Evolutionary conservation across 2,113 vertebrate genomes (phyloP), one percentile per base, ranked within the genome.

Genomic region (Hippolais icterina): DNA sequence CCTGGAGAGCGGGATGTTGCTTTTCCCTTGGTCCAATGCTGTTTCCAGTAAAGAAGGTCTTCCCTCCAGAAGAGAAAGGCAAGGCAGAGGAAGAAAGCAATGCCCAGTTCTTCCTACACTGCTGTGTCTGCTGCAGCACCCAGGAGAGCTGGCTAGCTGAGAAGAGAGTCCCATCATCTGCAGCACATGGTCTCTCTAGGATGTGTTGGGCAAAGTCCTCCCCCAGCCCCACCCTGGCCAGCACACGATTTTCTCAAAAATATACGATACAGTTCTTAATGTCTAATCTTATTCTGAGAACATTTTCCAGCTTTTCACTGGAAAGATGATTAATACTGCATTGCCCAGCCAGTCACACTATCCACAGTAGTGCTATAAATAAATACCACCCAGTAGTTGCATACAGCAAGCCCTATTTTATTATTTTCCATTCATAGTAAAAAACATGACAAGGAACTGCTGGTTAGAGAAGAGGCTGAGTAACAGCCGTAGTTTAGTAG

Each of bases 401-500:
- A 84, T 87, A 71, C n/a, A 90, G 83, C 65, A 95, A 96, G 28
- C 23, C 15, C 25, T 82, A 60, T 86, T 93, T 95, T 94, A 94
- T 96, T 95, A 92, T 96, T 96, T 94, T 96, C 90, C 90, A 94
- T 96, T 96, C 94, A 95, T 96, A 95, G 71, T 60, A 86, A 29
- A 92, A 94, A 96, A 83, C 33, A 86, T 37, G 39, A 71, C 64
- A 80, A 86, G 29, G 0, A 3, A 49, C 61, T 91, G 57, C 57
- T 7, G 1, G 49, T 87, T 72, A 68, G 41, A 83, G 68, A 86
- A 77, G 37, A 86, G 56, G 19, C 71, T 86, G 75, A 90, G 75
- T 74, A 90, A 78, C 46, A 87, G 14, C 85, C 90, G 50, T 56
- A 64, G n/a, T 39, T 94, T 63, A 66, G 25, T 39, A 56, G 44